Evolutionary conservation across 1,140 invertebrate species (phyloP), one percentile per base, ranked within the genome.

Genomic region (Nasonia giraulti): DNA sequence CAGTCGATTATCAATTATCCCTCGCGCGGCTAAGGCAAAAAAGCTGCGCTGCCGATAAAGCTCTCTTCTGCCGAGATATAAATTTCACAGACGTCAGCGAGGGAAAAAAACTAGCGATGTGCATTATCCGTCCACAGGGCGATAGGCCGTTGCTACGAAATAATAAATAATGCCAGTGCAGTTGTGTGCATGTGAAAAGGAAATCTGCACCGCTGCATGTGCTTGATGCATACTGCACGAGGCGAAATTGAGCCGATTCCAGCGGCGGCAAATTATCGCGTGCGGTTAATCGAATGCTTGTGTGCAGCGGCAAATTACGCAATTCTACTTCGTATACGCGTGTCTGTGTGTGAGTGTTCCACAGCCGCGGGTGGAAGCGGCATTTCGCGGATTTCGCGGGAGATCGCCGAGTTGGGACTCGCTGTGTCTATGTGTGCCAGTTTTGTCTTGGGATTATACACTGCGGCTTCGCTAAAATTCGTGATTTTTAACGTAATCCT

Each of bases 231-330:
- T 27, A 27, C 27, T 27, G 20, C 17, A 62, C 17, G 1, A n/a
- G 27, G 81, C 69, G 83, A 71, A 74, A 74, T 55, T 1, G 68
- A 80, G 27, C n/a, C 12, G 14, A 68, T 44, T 47, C 20, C 44
- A 47, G 33, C 6, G 4, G 20, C 23, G 33, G 27, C 10, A 47
- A 66, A 85, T 80, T 75, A 85, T 85, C 78, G 83, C 83, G 78
- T 85, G 83, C 78, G 83, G 68, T 85, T 85, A 85, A 85, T 85
- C 83, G 78, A 85, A 80, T 69, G 20, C 31, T 37, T 31, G 82
- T 66, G 33, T 69, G 33, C 55, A 40, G n/a, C 23, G 3, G 37
- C 37, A 5, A 66, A 85, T 80, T 85, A 85, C 55, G 78, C 78
- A 85, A 85, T 37, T 1, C 50, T 1, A 27, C 81, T 37, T 20